Conservation (phyloP, 2,113 vertebrate genomes). For the Bucco capensis region DNA sequence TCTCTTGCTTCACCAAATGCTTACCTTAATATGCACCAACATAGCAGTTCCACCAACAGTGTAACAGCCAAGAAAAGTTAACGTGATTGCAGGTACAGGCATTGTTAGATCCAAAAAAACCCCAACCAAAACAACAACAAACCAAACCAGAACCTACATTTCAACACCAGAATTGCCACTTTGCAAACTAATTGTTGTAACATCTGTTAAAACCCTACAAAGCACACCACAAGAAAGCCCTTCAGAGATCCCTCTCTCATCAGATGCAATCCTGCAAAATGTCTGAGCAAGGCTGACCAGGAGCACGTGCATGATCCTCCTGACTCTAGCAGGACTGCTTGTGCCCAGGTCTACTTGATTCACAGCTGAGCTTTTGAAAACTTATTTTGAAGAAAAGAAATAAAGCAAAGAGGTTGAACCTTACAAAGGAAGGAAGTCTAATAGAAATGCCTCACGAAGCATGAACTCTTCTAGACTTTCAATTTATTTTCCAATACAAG, state of each 20-base stretch:
- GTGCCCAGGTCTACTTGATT: not conserved
- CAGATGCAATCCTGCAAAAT: not conserved
- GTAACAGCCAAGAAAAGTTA: not conserved
- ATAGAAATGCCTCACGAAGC: not conserved
- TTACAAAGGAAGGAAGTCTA: not conserved
- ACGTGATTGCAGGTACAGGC: rapidly evolving
- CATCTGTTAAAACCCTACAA: not conserved
- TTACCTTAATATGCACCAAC: not conserved
- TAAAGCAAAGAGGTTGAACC: not conserved
- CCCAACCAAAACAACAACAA: no score
- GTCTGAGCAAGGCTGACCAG: not conserved
- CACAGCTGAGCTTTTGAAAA: not conserved
- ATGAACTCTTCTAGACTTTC: not conserved
- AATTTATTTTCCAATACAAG: not conserved
- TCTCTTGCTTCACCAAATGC: not conserved
- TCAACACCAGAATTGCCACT: not conserved
- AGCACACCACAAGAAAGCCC: not conserved
- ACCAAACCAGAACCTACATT: not conserved
- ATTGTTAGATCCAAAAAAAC: not conserved
- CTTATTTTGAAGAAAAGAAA: not conserved
- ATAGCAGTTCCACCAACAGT: not conserved
- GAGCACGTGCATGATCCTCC: not conserved
- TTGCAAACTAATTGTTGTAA: not conserved
- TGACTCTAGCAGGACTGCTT: not conserved
- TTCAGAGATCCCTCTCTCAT: not conserved